A percentile compares a stretch with the other conserved stretches of the same genome.
phyloP scores from a whole-genome alignment of 2,888 invertebrate species.

The Heliconius charithonia region DNA sequence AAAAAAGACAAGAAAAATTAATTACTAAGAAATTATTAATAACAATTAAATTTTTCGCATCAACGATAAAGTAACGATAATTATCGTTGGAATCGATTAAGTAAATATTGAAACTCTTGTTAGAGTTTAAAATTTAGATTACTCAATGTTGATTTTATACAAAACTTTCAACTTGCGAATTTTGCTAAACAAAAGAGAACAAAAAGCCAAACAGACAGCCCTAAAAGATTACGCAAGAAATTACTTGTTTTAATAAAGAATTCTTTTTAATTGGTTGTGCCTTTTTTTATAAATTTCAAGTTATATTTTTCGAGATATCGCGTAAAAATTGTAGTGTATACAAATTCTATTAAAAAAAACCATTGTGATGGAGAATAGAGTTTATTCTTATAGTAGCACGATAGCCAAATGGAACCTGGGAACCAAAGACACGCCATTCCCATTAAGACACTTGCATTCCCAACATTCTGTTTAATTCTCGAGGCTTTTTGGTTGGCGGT shows the following conservation, averaged over 20 bases:
- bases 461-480: neutral
- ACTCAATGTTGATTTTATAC: conserved; percentile 40
- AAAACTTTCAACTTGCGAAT: conserved; percentile 26
- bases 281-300: conserved; percentile 21
- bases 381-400: no score
- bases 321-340: neutral
- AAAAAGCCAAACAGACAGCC: conserved; percentile 41
- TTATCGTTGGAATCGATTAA: conserved; percentile 26
- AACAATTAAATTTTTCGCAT: neutral
- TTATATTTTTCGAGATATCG: conserved; percentile 11
- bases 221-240: conserved; percentile 39
- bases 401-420: no score
- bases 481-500: neutral
- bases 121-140: conserved; percentile 31
- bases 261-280: conserved; percentile 35
- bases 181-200: conserved; percentile 37
- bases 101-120: conserved; percentile 31
- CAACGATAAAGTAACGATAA: neutral
- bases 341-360: no score
- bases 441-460: no score
- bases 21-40: neutral
- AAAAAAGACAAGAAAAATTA: neutral
- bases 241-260: conserved; percentile 33
- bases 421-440: no score
- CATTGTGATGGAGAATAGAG: no score